Base-by-base conservation (phyloP, 2,888 invertebrate genomes). In the Cylloceria caligata region DNA sequence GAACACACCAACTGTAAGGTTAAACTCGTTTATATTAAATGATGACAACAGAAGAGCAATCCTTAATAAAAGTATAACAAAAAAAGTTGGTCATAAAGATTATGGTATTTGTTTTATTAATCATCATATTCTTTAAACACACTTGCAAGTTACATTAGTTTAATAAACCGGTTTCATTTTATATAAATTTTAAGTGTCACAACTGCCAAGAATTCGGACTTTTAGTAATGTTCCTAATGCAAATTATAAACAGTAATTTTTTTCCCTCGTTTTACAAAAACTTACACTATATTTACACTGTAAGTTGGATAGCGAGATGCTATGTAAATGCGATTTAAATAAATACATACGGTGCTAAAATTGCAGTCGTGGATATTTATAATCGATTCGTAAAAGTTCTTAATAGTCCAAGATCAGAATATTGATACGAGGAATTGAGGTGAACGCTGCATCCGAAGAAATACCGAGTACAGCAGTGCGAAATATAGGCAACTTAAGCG, bases 231-330 rank as follows among this genome's bases (percentile, higher is more conserved):
- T 74, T 52, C 19, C 65, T 72, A 62, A 42, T 21, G 42, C 34
- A 71, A 75, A 36, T 47, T 36, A 75, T 57, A 67, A 75, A 55
- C 47, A 30, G 64, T 64, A 7, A 47, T 24, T 64, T 6, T n/a
- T 57, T 52, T 42, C 64, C 19, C 47, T 13, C 4, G 3, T 30
- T 65, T 65, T 42, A 39, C 7, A 79, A n/a, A 82, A 79, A 79
- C 82, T 79, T 73, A 76, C 79, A 55, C 72, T 83, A 80, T 80
- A 83, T 83, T 79, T 83, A 83, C 82, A 82, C 78, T 67, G 78
- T 78, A 71, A 78, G 65, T 75, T 34, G 69, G 30, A 71, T 69
- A 27, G 55, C 47, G 55, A 27, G 34, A 39, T 30, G 67, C 71
- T 78, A 74, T 69, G 72, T 78, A 74, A 69, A 71, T 71, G 64